These are phyloP conservation scores for Sciurus carolinensis DNA, from an alignment of 2,797 vertebrate genomes.

Conservation along the genomic window DNA sequence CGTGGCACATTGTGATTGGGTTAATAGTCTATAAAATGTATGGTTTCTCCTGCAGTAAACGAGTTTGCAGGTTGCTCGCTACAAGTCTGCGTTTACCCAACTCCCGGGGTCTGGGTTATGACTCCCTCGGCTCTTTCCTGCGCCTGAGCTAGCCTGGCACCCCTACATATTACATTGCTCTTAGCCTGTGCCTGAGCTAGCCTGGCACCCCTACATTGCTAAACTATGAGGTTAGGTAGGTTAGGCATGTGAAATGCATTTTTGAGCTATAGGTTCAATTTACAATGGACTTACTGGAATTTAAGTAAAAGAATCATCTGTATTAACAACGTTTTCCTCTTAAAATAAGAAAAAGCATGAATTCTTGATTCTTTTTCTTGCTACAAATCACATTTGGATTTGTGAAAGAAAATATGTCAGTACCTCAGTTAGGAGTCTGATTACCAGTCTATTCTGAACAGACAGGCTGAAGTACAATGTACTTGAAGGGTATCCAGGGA, in stretches of 20 bases:
- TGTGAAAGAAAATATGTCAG: neutral
- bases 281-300: neutral
- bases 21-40: too few species aligned
- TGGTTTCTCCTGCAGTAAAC: too few species aligned
- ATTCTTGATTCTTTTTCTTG: constrained; percentile 3
- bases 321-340: neutral
- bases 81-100: too few species aligned
- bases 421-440: neutral
- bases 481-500: neutral
- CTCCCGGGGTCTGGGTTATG: too few species aligned
- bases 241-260: neutral
- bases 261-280: neutral
- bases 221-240: neutral
- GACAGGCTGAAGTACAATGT: neutral
- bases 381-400: neutral
- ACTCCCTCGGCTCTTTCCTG: too few species aligned
- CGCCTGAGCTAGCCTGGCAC: too few species aligned
- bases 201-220: neutral
- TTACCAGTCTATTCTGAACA: neutral
- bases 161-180: neutral
- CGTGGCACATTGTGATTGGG: too few species aligned
- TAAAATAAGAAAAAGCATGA: neutral
- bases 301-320: neutral
- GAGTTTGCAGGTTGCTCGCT: too few species aligned
- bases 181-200: too few species aligned